Evolutionary conservation across 2,113 vertebrate species (phyloP).

Genomic region (Myrmecophaga tridactyla): DNA sequence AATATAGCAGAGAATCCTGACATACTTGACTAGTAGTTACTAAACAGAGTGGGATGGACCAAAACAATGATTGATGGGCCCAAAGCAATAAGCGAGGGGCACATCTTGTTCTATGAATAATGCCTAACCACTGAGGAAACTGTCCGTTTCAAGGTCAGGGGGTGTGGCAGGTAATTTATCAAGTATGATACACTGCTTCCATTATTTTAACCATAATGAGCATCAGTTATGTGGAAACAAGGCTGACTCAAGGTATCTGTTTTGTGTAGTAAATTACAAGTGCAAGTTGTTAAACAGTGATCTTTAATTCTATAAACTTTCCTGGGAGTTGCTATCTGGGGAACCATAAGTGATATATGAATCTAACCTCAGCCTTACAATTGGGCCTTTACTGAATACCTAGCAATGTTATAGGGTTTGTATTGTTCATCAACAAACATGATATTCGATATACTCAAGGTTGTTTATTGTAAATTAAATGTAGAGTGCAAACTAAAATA

Average conservation of each 20-base stretch:
- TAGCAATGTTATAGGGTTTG: background rate
- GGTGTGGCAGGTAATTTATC: background rate
- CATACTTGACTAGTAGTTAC: background rate
- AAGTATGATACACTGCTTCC: background rate
- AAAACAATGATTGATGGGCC: background rate
- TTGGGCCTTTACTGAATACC: background rate
- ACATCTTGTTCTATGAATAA: background rate
- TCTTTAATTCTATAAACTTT: conserved; percentile 9
- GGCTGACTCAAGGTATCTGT: background rate
- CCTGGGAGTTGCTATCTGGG: background rate
- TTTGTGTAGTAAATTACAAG: too few relatives aligned
- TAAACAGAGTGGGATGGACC: background rate
- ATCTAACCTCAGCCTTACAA: conserved; percentile 34
- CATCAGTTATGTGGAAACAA: background rate
- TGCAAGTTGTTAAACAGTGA: background rate
- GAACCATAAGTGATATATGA: background rate
- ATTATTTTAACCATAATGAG: background rate
- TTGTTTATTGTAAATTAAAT: conserved; percentile 48
- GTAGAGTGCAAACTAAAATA: conserved; percentile 34
- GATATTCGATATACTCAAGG: background rate
- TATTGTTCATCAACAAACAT: background rate
- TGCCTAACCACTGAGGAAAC: background rate
- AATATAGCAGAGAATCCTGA: background rate
- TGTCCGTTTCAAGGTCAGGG: background rate
- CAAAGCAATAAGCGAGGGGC: background rate